Percentiles rank a stretch among this genome's conserved stretches.
Evolutionary conservation across 2,888 invertebrate genomes (phyloP).

Genomic region (Nymphalis polychloros): DNA sequence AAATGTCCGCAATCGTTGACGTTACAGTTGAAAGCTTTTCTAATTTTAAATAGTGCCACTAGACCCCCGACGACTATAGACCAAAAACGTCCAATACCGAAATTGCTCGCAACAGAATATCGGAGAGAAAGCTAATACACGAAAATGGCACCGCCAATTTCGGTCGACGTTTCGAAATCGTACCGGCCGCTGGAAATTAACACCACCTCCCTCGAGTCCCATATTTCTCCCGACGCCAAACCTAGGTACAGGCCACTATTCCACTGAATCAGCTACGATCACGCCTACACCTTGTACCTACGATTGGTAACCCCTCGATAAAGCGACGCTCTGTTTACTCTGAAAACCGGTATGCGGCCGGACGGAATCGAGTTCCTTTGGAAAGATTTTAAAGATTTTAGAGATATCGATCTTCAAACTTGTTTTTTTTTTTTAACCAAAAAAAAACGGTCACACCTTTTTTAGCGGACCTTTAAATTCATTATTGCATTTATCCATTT

Average conservation of each 20-base stretch:
- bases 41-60: not conserved
- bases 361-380: constrained; percentile 16
- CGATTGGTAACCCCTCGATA: constrained; percentile 76
- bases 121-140: constrained; percentile 25
- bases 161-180: constrained; percentile 68
- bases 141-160: constrained; percentile 36
- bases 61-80: not conserved
- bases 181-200: constrained; percentile 72
- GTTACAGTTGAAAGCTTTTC: not conserved
- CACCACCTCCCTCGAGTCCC: constrained; percentile 74
- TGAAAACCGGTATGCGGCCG: constrained; percentile 30
- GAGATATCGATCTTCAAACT: constrained; percentile 23
- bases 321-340: constrained; percentile 57
- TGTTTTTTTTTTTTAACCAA: constrained; percentile 14
- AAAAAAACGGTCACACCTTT: constrained; percentile 9
- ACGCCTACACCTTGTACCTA: constrained; percentile 80
- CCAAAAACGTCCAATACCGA: constrained; percentile 16
- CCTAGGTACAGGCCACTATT: constrained; percentile 77
- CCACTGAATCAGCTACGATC: constrained; percentile 81
- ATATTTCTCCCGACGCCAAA: constrained; percentile 78
- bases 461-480: constrained; percentile 9
- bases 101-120: constrained; percentile 29
- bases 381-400: constrained; percentile 16
- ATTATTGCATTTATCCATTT: constrained; percentile 8
- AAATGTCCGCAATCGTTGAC: not conserved